Conservation (phyloP, 1,140 invertebrate genomes). For the Brachionus angularis region DNA sequence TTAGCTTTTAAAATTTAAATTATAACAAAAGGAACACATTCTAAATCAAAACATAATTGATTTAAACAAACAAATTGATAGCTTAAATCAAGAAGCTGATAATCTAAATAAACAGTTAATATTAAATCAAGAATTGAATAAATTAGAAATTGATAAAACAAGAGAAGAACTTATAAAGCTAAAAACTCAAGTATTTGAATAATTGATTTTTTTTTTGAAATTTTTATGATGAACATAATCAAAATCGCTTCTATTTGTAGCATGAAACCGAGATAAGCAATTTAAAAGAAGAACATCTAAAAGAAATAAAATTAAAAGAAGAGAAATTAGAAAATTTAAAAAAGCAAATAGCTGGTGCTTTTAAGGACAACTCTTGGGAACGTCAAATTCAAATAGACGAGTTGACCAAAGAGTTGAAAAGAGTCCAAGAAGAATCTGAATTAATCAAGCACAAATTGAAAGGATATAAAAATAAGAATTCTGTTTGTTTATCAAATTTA, state of each 20-base stretch:
- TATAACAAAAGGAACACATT: neutral
- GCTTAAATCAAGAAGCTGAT: neutral
- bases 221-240: neutral
- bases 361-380: constrained; percentile 55
- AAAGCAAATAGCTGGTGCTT: constrained; percentile 52
- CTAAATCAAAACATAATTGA: neutral
- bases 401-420: constrained; percentile 51
- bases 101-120: neutral
- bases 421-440: constrained; percentile 52
- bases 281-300: constrained; percentile 47
- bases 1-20: neutral
- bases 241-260: neutral
- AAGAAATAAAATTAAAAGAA: constrained; percentile 49
- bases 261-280: constrained; percentile 44
- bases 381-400: constrained; percentile 54
- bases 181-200: neutral
- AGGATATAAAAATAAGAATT: constrained; percentile 47
- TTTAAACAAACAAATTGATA: neutral
- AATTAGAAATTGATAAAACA: neutral
- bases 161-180: neutral
- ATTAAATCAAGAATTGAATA: neutral
- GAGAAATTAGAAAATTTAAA: constrained; percentile 50
- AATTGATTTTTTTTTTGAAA: too few species aligned
- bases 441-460: constrained; percentile 50
- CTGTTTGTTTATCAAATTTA: constrained; percentile 42